These are phyloP conservation scores for Dicranocentrus wangi DNA, from an alignment of 2,888 invertebrate species.

Conservation along the genomic window DNA sequence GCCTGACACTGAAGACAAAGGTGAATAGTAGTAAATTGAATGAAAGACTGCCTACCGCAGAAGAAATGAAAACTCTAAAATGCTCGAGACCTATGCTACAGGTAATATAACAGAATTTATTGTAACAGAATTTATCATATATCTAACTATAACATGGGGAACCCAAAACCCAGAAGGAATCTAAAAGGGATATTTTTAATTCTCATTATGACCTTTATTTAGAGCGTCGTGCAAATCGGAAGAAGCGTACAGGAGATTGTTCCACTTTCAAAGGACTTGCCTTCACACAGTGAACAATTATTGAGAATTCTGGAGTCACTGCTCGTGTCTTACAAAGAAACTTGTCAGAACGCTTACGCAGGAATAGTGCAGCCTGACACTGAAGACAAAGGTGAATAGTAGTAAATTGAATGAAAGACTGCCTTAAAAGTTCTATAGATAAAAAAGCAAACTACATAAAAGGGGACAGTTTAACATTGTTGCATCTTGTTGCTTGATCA, in stretches of 20 bases:
- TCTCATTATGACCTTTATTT: no score
- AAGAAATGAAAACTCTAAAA: conserved; percentile 80
- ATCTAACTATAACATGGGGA: no score
- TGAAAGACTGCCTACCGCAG: no score
- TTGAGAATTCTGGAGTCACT: conserved; percentile 83
- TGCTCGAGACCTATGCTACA: conserved; percentile 81
- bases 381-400: conserved; percentile 79
- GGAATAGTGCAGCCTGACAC: conserved; percentile 86
- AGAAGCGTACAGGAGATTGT: conserved; percentile 81
- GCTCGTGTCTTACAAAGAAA: conserved; percentile 83
- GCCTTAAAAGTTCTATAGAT: no score
- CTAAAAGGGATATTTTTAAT: background rate
- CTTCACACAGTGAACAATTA: conserved; percentile 84
- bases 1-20: conserved; percentile 84
- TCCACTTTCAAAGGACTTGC: conserved; percentile 82
- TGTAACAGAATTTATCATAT: no score
- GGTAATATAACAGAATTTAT: conserved; percentile 75
- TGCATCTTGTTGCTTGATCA: no score
- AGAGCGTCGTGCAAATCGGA: conserved; percentile 85
- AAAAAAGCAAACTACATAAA: no score
- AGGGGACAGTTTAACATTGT: no score
- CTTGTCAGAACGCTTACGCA: conserved; percentile 83
- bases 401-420: no score
- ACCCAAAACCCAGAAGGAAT: no score
- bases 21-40: background rate